These are phyloP conservation scores for Coreoperca whiteheadi DNA, from an alignment of 2,113 vertebrate genomes.

Conservation along the genomic window DNA sequence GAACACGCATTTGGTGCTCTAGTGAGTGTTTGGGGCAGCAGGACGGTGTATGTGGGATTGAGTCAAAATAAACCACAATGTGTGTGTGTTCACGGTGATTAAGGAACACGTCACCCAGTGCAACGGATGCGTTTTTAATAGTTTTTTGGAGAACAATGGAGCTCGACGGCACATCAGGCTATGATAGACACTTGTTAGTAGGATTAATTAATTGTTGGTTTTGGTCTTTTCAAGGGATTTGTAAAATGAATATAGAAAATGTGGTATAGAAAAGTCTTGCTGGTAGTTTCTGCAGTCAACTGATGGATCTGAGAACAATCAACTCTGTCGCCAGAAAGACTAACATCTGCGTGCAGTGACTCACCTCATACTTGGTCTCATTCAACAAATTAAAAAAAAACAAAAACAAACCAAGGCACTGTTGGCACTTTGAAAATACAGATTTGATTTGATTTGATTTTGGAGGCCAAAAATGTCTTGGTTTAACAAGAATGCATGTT, in stretches of 20 bases:
- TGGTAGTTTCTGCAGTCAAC: not conserved
- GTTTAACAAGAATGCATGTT: slow-evolving; percentile 36
- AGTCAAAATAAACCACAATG: not conserved
- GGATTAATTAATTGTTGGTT: not conserved
- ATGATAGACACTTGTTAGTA: not conserved
- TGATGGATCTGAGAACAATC: slow-evolving; percentile 8
- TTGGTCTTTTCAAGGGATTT: not conserved
- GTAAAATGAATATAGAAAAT: not conserved
- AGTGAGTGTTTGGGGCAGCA: not conserved
- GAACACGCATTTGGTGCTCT: not conserved
- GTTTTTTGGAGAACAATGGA: not conserved
- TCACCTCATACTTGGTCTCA: slow-evolving; percentile 26
- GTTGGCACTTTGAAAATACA: slow-evolving; percentile 17
- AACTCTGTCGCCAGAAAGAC: not conserved
- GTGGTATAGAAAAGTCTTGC: not conserved
- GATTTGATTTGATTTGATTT: not conserved
- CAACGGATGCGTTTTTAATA: not conserved
- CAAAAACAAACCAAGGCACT: slow-evolving; percentile 22
- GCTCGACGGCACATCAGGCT: not conserved
- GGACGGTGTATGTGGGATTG: not conserved
- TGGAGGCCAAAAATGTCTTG: slow-evolving; percentile 21
- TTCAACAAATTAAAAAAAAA: slow-evolving; percentile 29
- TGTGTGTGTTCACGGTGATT: not conserved
- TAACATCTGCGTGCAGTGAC: slow-evolving; percentile 15
- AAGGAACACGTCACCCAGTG: not conserved